Base-by-base conservation (phyloP, 2,113 vertebrate species). In the Gasterosteus nipponicus region DNA sequence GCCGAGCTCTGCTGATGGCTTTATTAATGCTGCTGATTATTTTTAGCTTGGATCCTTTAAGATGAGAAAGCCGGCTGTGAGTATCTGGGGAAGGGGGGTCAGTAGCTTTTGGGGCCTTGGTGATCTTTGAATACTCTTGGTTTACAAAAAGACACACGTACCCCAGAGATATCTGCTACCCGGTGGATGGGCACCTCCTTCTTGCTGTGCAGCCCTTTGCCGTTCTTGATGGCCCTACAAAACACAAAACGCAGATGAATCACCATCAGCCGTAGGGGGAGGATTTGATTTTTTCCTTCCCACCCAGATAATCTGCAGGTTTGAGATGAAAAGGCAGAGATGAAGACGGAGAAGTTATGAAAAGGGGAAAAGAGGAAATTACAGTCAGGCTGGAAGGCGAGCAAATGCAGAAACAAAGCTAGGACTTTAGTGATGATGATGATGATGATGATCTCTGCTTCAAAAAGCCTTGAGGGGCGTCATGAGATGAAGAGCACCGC, bases 181-280 rank as follows among this genome's bases (percentile, higher is more conserved):
- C 97, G 94, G 93, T 99, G 98, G 80, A 99, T 99, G 0, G 98
- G 97, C 72, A 98, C 95, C 90, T 99, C 98, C 93, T 99, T 99
- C 94, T 99, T 99, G 95, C 98, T 99, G 93, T 99, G 97, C 80
- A 98, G 90, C 35, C 98, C 98, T 89, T 99, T 99, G n/a, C 96
- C 97, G 6, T 99, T 99, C 93, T 99, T 99, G 91, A 98, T 96
- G 33, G 98, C 98, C 92, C 98, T 99, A 86, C 44, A 88, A 76
- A 74, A 16, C 67, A 75, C 57, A 73, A 74, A 67, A 14, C 18
- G 81, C 46, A 35, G 58, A 65, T 31, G 47, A 19, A 69, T 26
- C 57, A 57, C 39, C 33, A 60, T 49, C 42, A 81, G 44, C 0
- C 29, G 69, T 42, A 67, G 39, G 57, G 65, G 42, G 65, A 49